These are phyloP conservation scores for Anabacerthia variegaticeps DNA, from an alignment of 2,797 vertebrate genomes.

Conservation along the genomic window DNA sequence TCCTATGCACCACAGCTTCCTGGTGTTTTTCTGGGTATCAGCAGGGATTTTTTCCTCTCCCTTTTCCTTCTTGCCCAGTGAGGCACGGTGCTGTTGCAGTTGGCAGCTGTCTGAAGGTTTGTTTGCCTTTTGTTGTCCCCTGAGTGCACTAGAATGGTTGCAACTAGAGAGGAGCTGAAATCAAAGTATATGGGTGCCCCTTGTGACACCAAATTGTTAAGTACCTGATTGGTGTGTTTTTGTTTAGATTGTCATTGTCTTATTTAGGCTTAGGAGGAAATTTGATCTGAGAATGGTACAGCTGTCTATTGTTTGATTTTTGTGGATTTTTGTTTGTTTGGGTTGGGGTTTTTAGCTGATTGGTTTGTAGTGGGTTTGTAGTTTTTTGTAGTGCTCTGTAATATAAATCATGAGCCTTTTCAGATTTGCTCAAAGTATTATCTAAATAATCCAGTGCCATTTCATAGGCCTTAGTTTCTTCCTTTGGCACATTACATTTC, in stretches of 20 bases:
- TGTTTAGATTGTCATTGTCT: not conserved
- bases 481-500: not conserved
- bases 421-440: not conserved
- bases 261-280: not conserved
- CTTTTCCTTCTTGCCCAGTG: not conserved
- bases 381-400: not conserved
- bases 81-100: not conserved
- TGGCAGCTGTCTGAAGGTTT: not conserved
- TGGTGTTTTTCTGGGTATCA: not conserved
- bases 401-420: not conserved
- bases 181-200: not conserved
- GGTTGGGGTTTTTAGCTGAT: not conserved
- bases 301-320: not conserved
- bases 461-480: not conserved
- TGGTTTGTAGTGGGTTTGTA: no score
- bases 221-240: not conserved
- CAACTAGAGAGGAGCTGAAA: not conserved
- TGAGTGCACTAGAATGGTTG: not conserved
- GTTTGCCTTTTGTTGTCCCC: not conserved
- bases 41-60: not conserved
- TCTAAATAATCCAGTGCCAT: not conserved
- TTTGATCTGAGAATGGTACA: not conserved
- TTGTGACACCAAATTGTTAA: accelerated
- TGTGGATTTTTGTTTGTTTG: not conserved
- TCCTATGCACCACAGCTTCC: not conserved